Percentiles rank a stretch among this genome's conserved stretches.
These are phyloP conservation scores for Acanthurus lineatus DNA, from an alignment of 2,797 vertebrate genomes.

Conservation along the genomic window DNA sequence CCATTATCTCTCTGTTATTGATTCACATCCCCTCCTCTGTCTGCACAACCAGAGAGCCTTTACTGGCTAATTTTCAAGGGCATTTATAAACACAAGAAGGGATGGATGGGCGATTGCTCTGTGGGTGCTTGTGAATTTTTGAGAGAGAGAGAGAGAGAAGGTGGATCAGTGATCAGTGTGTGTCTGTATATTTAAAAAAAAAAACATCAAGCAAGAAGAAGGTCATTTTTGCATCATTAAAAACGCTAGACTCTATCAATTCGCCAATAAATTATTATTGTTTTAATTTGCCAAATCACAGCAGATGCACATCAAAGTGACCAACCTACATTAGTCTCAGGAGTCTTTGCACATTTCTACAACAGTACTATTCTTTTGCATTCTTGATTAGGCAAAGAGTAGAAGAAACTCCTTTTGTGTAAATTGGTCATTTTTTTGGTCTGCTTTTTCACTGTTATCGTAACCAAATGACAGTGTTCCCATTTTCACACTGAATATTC, in stretches of 20 bases:
- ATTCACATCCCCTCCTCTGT: conserved; percentile 68
- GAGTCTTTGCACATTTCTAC: too few species aligned
- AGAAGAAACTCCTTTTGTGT: background rate
- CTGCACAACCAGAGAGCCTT: conserved; percentile 58
- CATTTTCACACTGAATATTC: conserved; percentile 30
- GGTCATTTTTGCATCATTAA: background rate
- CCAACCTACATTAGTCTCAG: background rate
- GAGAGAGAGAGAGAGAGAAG: conserved; percentile 6
- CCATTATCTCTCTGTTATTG: conserved; percentile 81
- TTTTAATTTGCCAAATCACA: background rate
- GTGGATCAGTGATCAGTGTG: background rate
- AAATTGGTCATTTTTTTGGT: background rate
- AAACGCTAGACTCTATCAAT: background rate
- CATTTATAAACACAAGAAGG: conserved; percentile 73
- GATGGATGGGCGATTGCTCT: conserved; percentile 39
- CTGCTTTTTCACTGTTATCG: background rate
- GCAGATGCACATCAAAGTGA: background rate
- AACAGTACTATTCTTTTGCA: background rate
- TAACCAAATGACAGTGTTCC: background rate
- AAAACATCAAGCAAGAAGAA: background rate
- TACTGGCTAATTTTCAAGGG: conserved; percentile 80
- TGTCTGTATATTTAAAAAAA: conserved; percentile 6
- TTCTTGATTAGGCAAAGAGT: background rate
- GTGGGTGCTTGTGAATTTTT: conserved; percentile 49
- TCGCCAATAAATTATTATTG: background rate